Base-by-base conservation (phyloP, 2,888 invertebrate species). In the Chirona hameri region DNA sequence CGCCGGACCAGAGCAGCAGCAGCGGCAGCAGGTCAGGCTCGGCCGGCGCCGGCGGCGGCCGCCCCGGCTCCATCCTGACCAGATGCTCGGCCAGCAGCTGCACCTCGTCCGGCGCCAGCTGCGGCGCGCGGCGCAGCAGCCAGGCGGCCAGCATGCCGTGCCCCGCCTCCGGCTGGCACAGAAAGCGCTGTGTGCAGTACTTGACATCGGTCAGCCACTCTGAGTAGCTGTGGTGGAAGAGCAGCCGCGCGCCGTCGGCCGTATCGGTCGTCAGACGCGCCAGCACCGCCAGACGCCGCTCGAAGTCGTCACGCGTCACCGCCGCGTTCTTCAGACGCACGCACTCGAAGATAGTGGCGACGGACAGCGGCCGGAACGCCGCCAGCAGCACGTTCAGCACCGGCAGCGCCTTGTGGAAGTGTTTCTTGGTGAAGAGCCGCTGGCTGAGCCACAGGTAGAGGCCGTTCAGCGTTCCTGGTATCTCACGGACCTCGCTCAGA, bases 141-240 rank as follows among this genome's bases (percentile, higher is more conserved):
- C 88, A 87, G 92, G 96, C 94, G 31, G 95, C 94, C 72, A 96
- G 90, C 88, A 95, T 94, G 18, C 94, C 94, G 88, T 98, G 97
- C 0, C 98, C 98, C 86, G 95, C 95, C 82, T 92, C 90, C 15
- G 94, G 93, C 85, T 93, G 93, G 88, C 96, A 98, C 85, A 98
- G 90, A 88, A 96, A 98, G 86, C 96, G 94, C 86, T 96, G 94
- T 2, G 98, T 98, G 88, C 98, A 97, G 87, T 98, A 97, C 88
- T 98, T 98, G n/a, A 98, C 97, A 88, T 98, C 98, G 82, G 95
- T 89, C 85, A 98, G 89, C 98, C 98, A 98, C 87, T 95, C 94
- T 46, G 96, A 94, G 88, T 98, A 98, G 84, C 96, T 97, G 87
- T 96, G 95, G 88, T 98, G 98, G 89, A 98, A 97, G 80, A 97